phyloP scores from a whole-genome alignment of 2,113 vertebrate species.

The Odocoileus hemionus region DNA sequence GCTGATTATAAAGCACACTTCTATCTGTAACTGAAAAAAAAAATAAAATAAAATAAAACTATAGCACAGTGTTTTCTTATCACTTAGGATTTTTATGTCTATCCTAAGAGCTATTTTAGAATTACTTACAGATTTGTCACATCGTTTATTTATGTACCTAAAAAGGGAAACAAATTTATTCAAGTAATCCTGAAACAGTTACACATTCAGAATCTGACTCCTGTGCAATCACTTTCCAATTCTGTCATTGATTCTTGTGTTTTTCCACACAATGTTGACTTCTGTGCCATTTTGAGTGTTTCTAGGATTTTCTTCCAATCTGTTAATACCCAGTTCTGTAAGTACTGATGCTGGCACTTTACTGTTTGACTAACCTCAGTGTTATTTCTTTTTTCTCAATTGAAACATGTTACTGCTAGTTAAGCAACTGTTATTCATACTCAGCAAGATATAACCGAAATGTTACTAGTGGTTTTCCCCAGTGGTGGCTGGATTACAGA shows the following conservation, averaged over 20 bases:
- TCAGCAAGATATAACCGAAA: slow-evolving; percentile 17
- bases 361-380: background rate
- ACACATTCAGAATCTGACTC: background rate
- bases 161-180: background rate
- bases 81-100: slow-evolving; percentile 6
- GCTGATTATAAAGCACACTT: background rate
- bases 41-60: background rate
- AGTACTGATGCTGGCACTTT: background rate
- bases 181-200: background rate
- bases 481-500: background rate
- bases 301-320: slow-evolving; percentile 1
- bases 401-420: slow-evolving; percentile 9
- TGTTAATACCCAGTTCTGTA: background rate
- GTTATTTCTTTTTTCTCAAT: background rate
- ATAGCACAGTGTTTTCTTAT: background rate
- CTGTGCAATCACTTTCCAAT: background rate
- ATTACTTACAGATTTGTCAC: background rate
- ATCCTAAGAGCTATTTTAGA: background rate
- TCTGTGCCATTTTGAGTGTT: background rate
- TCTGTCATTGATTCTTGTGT: background rate
- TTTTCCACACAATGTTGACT: background rate
- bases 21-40: background rate
- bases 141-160: background rate
- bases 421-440: slow-evolving; percentile 18
- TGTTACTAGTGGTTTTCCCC: slow-evolving; percentile 17